Percentiles rank a stretch among this genome's conserved stretches.
These are phyloP conservation scores for Macaria liturata DNA, from an alignment of 2,888 invertebrate species.

Conservation along the genomic window DNA sequence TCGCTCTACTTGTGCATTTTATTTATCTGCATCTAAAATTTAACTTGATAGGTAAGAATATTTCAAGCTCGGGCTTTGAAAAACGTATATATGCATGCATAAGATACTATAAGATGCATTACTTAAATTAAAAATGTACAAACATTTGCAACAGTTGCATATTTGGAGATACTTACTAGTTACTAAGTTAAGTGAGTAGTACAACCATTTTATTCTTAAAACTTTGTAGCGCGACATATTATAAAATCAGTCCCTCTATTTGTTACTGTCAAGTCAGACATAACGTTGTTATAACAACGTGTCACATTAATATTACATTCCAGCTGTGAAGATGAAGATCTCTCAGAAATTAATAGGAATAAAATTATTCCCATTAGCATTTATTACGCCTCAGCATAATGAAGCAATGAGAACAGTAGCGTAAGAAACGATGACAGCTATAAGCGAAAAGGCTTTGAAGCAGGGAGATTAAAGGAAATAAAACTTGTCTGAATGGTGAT, in stretches of 20 bases:
- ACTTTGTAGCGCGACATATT: too few relatives aligned
- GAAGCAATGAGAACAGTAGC: slow-evolving; percentile 27
- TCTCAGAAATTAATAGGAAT: slow-evolving; percentile 13
- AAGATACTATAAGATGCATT: too few relatives aligned
- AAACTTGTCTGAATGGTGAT: slow-evolving; percentile 45
- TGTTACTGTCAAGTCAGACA: too few relatives aligned
- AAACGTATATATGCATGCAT: too few relatives aligned
- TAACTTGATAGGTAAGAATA: not conserved
- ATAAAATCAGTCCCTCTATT: too few relatives aligned
- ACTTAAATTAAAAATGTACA: too few relatives aligned
- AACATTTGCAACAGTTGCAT: too few relatives aligned
- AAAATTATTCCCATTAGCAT: slow-evolving; percentile 30
- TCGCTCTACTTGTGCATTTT: slow-evolving; percentile 19
- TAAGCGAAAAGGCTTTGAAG: slow-evolving; percentile 39
- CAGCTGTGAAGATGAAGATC: slow-evolving; percentile 16
- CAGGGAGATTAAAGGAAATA: slow-evolving; percentile 49
- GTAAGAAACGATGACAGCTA: slow-evolving; percentile 35
- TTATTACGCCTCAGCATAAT: slow-evolving; percentile 20
- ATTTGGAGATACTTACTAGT: too few relatives aligned
- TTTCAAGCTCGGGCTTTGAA: too few relatives aligned
- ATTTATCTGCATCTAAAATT: slow-evolving; percentile 4
- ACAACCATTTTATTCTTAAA: too few relatives aligned
- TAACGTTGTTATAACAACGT: slow-evolving; percentile 6
- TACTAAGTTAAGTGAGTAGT: too few relatives aligned
- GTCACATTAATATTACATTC: slow-evolving; percentile 10